Percentiles rank a stretch among this genome's conserved stretches.
Evolutionary conservation across 2,797 vertebrate species (phyloP).

Genomic region (Propithecus perrieri): DNA sequence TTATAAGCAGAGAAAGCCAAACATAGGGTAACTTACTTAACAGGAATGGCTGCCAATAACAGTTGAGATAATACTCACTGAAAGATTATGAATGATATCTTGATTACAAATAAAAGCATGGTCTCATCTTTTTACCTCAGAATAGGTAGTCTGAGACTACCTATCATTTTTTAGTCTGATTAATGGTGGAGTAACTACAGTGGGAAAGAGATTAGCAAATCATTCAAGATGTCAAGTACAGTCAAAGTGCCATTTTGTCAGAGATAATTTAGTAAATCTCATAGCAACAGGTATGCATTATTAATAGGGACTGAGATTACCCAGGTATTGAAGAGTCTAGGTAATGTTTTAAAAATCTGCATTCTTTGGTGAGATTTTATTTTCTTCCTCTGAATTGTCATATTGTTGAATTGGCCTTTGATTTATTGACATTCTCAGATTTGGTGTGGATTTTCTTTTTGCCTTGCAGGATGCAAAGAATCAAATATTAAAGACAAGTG

Average conservation of each 20-base stretch:
- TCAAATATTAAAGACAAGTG: constrained; percentile 91
- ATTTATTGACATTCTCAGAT: constrained; percentile 42
- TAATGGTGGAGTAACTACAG: constrained; percentile 78
- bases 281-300: constrained; percentile 24
- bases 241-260: constrained; percentile 64
- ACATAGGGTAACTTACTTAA: constrained; percentile 29
- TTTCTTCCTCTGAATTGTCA: constrained; percentile 19
- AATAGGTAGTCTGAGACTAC: constrained; percentile 29
- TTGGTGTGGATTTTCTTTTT: constrained; percentile 47
- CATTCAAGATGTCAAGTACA: constrained; percentile 70
- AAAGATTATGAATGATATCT: constrained; percentile 70
- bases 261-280: constrained; percentile 62
- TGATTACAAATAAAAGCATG: constrained; percentile 47
- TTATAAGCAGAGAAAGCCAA: constrained; percentile 62
- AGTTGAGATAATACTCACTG: background rate
- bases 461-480: constrained; percentile 89
- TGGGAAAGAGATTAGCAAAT: constrained; percentile 71
- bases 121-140: constrained; percentile 32
- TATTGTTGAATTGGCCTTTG: constrained; percentile 31
- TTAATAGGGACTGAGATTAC: constrained; percentile 37
- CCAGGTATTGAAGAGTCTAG: background rate
- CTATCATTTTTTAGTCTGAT: constrained; percentile 74
- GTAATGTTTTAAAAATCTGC: background rate
- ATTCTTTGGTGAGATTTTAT: constrained; percentile 16
- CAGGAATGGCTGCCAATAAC: constrained; percentile 15